Base-by-base conservation (phyloP, 2,888 invertebrate genomes). In the Elmis aenea region DNA sequence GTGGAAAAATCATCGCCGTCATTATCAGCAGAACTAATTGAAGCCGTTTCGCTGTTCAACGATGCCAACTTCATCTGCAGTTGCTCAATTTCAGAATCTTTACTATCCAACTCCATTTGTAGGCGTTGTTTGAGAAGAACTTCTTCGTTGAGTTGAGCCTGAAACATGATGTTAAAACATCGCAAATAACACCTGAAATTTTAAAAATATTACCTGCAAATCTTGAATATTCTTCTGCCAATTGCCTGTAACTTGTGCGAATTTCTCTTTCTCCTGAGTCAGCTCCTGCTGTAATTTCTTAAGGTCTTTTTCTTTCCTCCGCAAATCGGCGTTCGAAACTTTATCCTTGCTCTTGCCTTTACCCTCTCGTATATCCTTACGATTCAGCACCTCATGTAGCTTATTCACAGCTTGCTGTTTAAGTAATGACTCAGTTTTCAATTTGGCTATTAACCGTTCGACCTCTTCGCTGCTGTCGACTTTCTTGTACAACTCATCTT, bases 331-430 rank as follows among this genome's bases (percentile, higher is more conserved):
- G 20, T 83, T 84, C 6, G 83, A 81, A 61, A 81, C 80, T 70
- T 87, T 88, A 63, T 80, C 81, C 70, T 89, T 90, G 59, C 80
- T 83, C 69, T 88, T 83, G 36, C 83, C 80, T 15, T 62, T 62
- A 16, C 79, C 76, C 27, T 81, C 79, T 36, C 80, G 80, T 63
- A 85, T 75, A 59, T 86, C 86, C 62, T 87, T 92, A 59, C 95
- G 81, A 66, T 94, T 93, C 88, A 97, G 88, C 42, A 97, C 89
- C 70, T 97, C 95, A 3, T 95, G 93, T 46, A 99, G 75, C 66
- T 97, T 99, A 69, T 95, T 93, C 46, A 97, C 93, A 30, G 96
- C 96, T 71, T 94, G 89, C 64, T 87, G 85, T 64, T 91, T 92
- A 57, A 92, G 76, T 60, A 93, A 70, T 61, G 83, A 83, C 70